phyloP scores from a whole-genome alignment of 37 sponge, comb jelly and placozoan genomes.

The Geodia barretti region DNA sequence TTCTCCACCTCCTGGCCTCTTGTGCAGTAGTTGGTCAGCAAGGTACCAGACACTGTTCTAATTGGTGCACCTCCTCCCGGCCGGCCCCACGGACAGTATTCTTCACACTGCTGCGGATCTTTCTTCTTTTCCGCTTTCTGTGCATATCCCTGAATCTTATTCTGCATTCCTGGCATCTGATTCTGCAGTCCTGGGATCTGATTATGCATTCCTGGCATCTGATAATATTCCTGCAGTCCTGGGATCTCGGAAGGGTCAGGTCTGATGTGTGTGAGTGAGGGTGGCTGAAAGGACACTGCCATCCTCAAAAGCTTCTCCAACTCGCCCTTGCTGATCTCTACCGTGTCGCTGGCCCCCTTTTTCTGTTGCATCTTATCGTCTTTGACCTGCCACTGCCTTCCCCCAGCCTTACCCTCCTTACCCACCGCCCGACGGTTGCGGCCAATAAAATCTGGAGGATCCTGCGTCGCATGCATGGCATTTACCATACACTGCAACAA shows the following conservation, averaged over 20 bases:
- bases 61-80: slow-evolving; percentile 60
- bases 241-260: slow-evolving; percentile 18
- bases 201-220: too few relatives aligned
- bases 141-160: background rate
- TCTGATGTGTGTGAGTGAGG: slow-evolving; percentile 4
- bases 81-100: slow-evolving; percentile 52
- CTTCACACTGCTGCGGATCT: slow-evolving; percentile 12
- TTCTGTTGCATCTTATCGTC: background rate
- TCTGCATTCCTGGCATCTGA: background rate
- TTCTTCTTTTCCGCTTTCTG: background rate
- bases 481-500: background rate
- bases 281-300: too few relatives aligned
- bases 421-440: slow-evolving; percentile 13
- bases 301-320: slow-evolving; percentile 33
- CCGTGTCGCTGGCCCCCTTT: slow-evolving; percentile 1
- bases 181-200: background rate
- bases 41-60: slow-evolving; percentile 26
- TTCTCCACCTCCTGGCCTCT: background rate
- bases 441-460: background rate
- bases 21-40: slow-evolving; percentile 17
- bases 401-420: background rate
- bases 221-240: background rate
- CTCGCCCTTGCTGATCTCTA: slow-evolving; percentile 45
- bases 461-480: background rate
- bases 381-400: background rate